Conservation (phyloP, 2,113 vertebrate genomes). For the Odontophorus gujanensis region DNA sequence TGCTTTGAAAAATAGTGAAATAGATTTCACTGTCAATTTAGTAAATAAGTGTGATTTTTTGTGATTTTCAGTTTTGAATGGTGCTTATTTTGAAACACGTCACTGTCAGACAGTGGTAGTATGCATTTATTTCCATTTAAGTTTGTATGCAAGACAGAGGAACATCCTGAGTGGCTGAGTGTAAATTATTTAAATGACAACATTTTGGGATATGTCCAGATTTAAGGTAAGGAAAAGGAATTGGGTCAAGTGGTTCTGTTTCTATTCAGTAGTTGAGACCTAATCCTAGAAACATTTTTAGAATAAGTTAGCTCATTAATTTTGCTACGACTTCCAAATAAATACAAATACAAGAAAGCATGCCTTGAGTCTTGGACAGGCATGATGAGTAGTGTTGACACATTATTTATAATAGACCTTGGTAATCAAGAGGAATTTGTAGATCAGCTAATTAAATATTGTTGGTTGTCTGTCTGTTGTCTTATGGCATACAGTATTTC, state of each 20-base stretch:
- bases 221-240: not conserved
- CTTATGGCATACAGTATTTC: not conserved
- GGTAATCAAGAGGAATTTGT: not conserved
- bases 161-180: not conserved
- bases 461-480: not conserved
- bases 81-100: not conserved
- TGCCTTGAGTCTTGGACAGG: not conserved
- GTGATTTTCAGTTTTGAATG: not conserved
- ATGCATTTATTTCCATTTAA: constrained; percentile 1
- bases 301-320: not conserved
- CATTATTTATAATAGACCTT: not conserved
- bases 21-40: not conserved
- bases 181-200: constrained; percentile 31
- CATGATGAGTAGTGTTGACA: not conserved
- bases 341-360: constrained; percentile 10
- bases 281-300: not conserved
- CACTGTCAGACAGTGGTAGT: not conserved
- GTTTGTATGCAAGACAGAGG: not conserved
- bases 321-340: constrained; percentile 5
- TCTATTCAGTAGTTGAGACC: not conserved
- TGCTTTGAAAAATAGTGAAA: not conserved
- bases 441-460: not conserved
- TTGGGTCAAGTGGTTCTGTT: not conserved
- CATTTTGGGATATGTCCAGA: constrained; percentile 13
- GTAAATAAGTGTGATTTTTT: not conserved